phyloP scores from a whole-genome alignment of 2,888 invertebrate genomes.

The Altica lythri region DNA sequence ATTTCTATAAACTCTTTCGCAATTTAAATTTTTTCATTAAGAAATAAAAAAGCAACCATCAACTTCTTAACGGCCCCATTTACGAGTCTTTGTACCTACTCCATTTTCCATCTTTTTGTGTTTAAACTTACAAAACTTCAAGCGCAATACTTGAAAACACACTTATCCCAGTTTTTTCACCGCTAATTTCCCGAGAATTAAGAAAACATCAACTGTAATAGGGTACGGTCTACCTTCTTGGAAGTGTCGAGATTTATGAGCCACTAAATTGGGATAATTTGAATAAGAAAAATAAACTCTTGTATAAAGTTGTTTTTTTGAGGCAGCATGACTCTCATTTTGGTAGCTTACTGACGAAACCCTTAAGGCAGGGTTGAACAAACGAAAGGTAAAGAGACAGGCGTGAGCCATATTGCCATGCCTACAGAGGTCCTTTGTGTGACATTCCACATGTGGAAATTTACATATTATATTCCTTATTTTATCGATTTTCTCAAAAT shows the following conservation, averaged over 20 bases:
- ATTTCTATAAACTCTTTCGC: too few species aligned
- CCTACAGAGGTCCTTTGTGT: too few species aligned
- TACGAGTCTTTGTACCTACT: background rate
- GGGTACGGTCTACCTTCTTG: constrained; percentile 21
- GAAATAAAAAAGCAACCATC: too few species aligned
- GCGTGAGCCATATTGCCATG: too few species aligned
- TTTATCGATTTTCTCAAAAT: too few species aligned
- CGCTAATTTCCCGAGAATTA: constrained; percentile 29
- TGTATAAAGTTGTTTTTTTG: constrained; percentile 15
- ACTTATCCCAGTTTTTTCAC: constrained; percentile 6
- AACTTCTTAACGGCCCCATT: too few species aligned
- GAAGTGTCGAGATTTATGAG: constrained; percentile 32
- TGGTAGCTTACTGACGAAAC: too few species aligned
- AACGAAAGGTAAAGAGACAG: too few species aligned
- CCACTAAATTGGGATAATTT: constrained; percentile 33
- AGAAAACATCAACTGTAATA: constrained; percentile 23
- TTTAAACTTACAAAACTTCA: background rate
- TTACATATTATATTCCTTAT: too few species aligned
- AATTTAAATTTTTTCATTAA: too few species aligned
- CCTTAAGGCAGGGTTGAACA: too few species aligned
- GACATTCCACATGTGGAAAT: too few species aligned
- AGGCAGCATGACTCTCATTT: constrained; percentile 3
- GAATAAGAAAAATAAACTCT: constrained; percentile 28
- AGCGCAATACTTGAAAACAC: background rate
- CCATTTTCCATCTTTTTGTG: background rate